A percentile compares a stretch with the other conserved stretches of the same genome.
phyloP scores from a whole-genome alignment of 2,113 vertebrate genomes.

The Ondatra zibethicus region DNA sequence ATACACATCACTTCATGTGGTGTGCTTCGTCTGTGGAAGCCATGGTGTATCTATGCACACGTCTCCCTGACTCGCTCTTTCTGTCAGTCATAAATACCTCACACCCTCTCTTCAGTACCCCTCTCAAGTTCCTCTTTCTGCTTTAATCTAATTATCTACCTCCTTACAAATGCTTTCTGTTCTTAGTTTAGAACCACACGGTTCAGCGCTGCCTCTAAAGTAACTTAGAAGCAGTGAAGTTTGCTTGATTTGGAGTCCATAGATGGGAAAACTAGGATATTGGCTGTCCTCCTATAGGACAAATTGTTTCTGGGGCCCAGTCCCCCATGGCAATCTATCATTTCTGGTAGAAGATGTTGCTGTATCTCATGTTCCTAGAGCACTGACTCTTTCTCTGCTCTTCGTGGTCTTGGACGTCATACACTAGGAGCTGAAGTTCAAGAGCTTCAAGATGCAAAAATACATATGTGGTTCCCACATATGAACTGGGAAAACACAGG shows the following conservation, averaged over 20 bases:
- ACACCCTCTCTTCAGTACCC: background rate
- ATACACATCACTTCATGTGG: too few species aligned
- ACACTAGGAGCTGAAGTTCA: background rate
- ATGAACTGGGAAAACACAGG: background rate
- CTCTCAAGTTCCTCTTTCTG: background rate
- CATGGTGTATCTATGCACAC: too few species aligned
- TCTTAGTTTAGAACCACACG: background rate
- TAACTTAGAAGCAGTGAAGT: background rate
- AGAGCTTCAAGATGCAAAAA: background rate
- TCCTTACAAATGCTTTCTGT: slow-evolving; percentile 34
- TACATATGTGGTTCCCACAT: background rate
- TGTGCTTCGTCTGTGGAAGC: background rate
- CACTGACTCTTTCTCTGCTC: background rate
- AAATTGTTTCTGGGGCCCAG: background rate
- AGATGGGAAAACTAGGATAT: background rate
- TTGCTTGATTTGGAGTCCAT: background rate
- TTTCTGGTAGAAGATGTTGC: background rate
- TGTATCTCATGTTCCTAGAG: background rate
- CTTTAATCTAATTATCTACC: background rate
- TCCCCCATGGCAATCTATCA: background rate
- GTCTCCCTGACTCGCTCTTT: background rate
- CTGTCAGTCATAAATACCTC: background rate
- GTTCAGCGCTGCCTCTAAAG: background rate
- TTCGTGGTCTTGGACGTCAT: background rate
- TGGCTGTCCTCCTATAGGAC: background rate